Conservation (phyloP, 2,888 invertebrate species). For the Brenthis daphne region DNA sequence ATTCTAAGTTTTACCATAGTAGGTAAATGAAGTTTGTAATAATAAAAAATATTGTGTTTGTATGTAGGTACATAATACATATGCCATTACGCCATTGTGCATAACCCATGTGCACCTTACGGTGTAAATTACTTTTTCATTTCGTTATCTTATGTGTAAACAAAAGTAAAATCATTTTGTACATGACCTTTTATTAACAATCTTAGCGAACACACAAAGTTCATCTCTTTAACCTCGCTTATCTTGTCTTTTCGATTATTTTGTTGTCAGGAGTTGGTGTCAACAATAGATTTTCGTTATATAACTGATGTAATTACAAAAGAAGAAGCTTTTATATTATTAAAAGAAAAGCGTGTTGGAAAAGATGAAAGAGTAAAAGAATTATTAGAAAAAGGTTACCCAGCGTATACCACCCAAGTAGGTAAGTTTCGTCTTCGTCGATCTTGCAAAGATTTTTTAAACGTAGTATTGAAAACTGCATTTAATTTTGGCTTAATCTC, state of each 20-base stretch:
- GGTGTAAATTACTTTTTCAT: no score
- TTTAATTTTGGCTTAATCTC: no score
- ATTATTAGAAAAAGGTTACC: constrained; percentile 87
- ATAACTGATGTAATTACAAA: constrained; percentile 92
- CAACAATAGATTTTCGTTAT: constrained; percentile 92
- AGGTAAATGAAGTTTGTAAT: no score
- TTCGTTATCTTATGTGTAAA: constrained; percentile 7
- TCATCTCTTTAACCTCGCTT: constrained; percentile 24
- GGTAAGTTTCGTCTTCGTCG: constrained; percentile 67
- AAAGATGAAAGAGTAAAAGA: constrained; percentile 85
- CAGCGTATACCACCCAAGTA: constrained; percentile 93
- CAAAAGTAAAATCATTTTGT: constrained; percentile 1
- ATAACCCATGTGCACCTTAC: no score
- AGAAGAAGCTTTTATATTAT: constrained; percentile 89
- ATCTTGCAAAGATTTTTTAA: no score
- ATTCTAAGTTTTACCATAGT: no score
- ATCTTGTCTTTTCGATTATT: constrained; percentile 21
- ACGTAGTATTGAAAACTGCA: no score
- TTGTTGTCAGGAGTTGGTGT: constrained; percentile 84
- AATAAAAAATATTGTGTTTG: no score
- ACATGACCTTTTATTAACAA: constrained; percentile 24
- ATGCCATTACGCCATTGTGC: no score
- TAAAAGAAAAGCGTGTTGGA: constrained; percentile 81
- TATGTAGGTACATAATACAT: no score
- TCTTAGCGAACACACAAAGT: constrained; percentile 17